Conservation (phyloP, 2,113 vertebrate species). For the Pterocles orientalis region DNA sequence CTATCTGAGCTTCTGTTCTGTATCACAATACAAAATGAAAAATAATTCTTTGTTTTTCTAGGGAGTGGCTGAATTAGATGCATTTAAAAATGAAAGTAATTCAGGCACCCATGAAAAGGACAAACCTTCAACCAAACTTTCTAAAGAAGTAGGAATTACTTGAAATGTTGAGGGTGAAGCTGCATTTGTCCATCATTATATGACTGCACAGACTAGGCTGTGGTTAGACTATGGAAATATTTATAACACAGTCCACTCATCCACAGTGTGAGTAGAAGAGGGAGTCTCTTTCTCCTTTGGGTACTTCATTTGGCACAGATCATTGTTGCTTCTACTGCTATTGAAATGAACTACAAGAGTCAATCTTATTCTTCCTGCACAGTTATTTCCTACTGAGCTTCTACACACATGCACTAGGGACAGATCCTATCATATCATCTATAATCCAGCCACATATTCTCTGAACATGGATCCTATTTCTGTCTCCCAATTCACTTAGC, state of each 20-base stretch:
- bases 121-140: background rate
- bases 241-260: background rate
- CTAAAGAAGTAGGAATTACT: background rate
- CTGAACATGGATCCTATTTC: background rate
- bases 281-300: background rate
- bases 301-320: background rate
- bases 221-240: background rate
- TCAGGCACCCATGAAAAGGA: background rate
- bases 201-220: background rate
- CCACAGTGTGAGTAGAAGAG: background rate
- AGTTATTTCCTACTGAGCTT: background rate
- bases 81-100: background rate
- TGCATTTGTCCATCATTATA: background rate
- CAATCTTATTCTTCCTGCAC: background rate
- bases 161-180: background rate
- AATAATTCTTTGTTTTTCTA: accelerated
- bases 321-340: background rate
- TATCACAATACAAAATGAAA: background rate
- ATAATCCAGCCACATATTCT: background rate
- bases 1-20: background rate
- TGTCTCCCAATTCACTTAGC: background rate
- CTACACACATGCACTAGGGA: background rate
- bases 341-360: background rate
- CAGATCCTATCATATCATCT: background rate
- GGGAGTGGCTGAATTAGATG: background rate